Evolutionary conservation across 2,888 invertebrate species (phyloP).

Genomic region (Cheilosia urbana): DNA sequence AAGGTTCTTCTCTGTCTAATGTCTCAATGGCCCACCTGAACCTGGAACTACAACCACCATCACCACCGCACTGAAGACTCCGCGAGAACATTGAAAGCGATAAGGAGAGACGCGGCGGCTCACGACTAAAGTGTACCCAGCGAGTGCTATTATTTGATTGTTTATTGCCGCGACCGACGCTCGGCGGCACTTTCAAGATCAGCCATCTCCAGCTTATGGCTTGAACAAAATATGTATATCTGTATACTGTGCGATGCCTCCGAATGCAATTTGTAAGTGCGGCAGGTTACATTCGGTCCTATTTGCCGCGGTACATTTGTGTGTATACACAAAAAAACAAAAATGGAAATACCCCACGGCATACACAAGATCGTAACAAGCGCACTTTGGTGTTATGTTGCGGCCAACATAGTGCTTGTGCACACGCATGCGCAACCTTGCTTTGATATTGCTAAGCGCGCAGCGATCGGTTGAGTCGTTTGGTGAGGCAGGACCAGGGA

Average conservation of each 20-base stretch:
- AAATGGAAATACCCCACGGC: neutral
- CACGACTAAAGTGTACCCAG: constrained; percentile 45
- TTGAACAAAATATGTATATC: constrained; percentile 6
- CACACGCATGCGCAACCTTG: constrained; percentile 41
- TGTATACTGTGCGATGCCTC: constrained; percentile 14
- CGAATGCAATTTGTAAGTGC: constrained; percentile 57
- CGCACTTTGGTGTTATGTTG: constrained; percentile 51
- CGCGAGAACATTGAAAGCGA: constrained; percentile 8
- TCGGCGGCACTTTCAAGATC: constrained; percentile 56
- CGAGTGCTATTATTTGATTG: constrained; percentile 52
- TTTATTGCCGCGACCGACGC: constrained; percentile 37
- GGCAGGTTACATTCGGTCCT: constrained; percentile 49
- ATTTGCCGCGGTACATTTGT: constrained; percentile 54
- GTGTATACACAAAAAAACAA: constrained; percentile 15
- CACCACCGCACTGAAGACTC: neutral
- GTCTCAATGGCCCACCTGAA: constrained; percentile 58
- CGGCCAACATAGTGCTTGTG: constrained; percentile 6
- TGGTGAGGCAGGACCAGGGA: constrained; percentile 18
- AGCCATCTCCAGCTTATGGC: constrained; percentile 26
- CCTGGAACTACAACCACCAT: neutral
- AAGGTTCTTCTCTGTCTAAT: constrained; percentile 31
- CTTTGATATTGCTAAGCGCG: constrained; percentile 3
- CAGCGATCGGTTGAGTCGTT: constrained; percentile 4
- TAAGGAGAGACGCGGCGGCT: constrained; percentile 16
- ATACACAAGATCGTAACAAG: constrained; percentile 49